These are phyloP conservation scores for Cotesia chilonis DNA, from an alignment of 1,140 invertebrate species.

Conservation along the genomic window DNA sequence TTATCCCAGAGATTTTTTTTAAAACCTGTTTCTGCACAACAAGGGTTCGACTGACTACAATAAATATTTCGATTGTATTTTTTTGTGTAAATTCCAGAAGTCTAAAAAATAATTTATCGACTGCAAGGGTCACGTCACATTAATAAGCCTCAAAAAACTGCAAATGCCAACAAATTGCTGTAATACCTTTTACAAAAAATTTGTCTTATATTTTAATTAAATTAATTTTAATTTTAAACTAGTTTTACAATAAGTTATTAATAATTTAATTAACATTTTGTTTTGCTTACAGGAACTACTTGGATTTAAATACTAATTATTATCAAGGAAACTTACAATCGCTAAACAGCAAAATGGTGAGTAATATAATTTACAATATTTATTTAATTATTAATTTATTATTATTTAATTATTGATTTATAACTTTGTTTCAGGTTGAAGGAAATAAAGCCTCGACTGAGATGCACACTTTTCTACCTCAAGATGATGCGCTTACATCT, in stretches of 20 bases:
- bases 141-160: too few species aligned
- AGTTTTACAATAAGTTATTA: background rate
- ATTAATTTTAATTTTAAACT: background rate
- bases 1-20: too few species aligned
- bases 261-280: background rate
- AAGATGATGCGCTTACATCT: conserved; percentile 57
- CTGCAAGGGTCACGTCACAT: too few species aligned
- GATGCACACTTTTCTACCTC: conserved; percentile 73
- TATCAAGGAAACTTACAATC: background rate
- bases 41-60: too few species aligned
- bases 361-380: background rate
- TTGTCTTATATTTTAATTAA: too few species aligned
- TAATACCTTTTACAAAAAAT: too few species aligned
- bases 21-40: too few species aligned
- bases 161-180: too few species aligned
- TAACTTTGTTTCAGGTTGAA: conserved; percentile 45
- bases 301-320: background rate
- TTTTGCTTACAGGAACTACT: background rate
- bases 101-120: too few species aligned
- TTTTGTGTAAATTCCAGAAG: too few species aligned
- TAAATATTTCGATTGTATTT: too few species aligned
- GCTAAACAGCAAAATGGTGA: conserved; percentile 15
- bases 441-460: conserved; percentile 63
- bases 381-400: background rate
- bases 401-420: background rate